Conservation (phyloP, 2,113 vertebrate genomes). For the Datnioides undecimradiatus region DNA sequence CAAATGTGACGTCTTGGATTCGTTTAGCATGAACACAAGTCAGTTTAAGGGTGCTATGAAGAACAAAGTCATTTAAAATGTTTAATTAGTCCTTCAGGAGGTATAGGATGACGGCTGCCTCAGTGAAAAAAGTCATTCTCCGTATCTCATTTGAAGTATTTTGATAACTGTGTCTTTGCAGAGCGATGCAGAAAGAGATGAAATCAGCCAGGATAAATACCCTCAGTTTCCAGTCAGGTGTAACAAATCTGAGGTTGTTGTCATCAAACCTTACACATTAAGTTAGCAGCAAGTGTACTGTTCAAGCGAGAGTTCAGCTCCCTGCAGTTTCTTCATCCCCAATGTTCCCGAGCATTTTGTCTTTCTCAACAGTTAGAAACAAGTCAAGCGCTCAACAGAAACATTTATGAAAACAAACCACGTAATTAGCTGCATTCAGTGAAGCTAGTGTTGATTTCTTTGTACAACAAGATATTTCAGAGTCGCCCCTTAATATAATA, state of each 20-base stretch:
- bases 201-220: too few relatives aligned
- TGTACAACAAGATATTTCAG: neutral
- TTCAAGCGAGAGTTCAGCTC: neutral
- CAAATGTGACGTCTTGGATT: slow-evolving; percentile 7
- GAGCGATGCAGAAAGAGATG: neutral
- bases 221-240: neutral
- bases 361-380: neutral
- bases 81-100: neutral
- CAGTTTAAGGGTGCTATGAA: neutral
- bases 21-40: neutral
- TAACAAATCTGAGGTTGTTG: neutral
- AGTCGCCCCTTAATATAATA: too few relatives aligned
- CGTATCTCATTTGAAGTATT: neutral
- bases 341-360: neutral
- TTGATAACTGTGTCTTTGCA: neutral
- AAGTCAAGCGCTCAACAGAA: neutral
- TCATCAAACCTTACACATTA: neutral
- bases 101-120: slow-evolving; percentile 1
- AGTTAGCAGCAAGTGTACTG: neutral
- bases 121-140: neutral
- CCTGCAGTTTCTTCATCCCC: neutral
- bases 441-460: neutral
- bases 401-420: neutral
- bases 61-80: neutral
- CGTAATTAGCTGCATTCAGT: neutral